phyloP scores from a whole-genome alignment of 1,140 invertebrate genomes.

The Drosophila tropicalis region DNA sequence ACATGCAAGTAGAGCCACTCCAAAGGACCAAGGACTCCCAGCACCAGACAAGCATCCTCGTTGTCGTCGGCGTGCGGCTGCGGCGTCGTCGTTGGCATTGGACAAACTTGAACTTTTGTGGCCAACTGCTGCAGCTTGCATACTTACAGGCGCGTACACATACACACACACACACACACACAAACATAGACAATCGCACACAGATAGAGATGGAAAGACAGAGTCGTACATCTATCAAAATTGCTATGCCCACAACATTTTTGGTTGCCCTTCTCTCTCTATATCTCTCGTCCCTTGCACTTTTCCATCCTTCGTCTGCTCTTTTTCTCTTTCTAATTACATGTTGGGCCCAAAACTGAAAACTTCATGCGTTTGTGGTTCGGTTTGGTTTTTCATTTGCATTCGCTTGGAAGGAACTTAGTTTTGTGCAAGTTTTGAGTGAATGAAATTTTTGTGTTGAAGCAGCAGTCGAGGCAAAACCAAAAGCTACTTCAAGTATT shows the following conservation, averaged over 20 bases:
- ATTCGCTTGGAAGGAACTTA: slow-evolving; percentile 68
- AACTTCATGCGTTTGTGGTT: slow-evolving; percentile 61
- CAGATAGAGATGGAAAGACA: slow-evolving; percentile 10
- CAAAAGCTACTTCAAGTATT: slow-evolving; percentile 12
- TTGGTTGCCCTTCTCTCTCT: slow-evolving; percentile 48
- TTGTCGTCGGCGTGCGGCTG: not conserved
- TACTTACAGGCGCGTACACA: slow-evolving; percentile 39
- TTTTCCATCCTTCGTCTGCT: slow-evolving; percentile 23
- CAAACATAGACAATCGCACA: not conserved
- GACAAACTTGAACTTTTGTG: slow-evolving; percentile 79
- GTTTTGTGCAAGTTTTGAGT: slow-evolving; percentile 65
- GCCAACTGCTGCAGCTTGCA: slow-evolving; percentile 51
- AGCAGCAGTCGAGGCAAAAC: slow-evolving; percentile 1
- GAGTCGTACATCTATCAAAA: slow-evolving; percentile 55
- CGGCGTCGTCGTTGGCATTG: slow-evolving; percentile 18
- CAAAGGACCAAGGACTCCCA: slow-evolving; percentile 46
- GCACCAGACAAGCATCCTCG: slow-evolving; percentile 60
- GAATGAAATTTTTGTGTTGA: slow-evolving; percentile 67
- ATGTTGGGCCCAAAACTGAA: slow-evolving; percentile 70
- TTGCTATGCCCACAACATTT: slow-evolving; percentile 76
- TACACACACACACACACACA: slow-evolving; percentile 22
- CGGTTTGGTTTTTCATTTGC: slow-evolving; percentile 76
- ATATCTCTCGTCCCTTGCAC: not conserved
- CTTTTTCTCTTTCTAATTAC: slow-evolving; percentile 73
- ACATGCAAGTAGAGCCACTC: slow-evolving; percentile 45